A percentile compares a stretch with the other conserved stretches of the same genome.
These are phyloP conservation scores for Clarias macrocephalus DNA, from an alignment of 2,113 vertebrate genomes.

Conservation along the genomic window DNA sequence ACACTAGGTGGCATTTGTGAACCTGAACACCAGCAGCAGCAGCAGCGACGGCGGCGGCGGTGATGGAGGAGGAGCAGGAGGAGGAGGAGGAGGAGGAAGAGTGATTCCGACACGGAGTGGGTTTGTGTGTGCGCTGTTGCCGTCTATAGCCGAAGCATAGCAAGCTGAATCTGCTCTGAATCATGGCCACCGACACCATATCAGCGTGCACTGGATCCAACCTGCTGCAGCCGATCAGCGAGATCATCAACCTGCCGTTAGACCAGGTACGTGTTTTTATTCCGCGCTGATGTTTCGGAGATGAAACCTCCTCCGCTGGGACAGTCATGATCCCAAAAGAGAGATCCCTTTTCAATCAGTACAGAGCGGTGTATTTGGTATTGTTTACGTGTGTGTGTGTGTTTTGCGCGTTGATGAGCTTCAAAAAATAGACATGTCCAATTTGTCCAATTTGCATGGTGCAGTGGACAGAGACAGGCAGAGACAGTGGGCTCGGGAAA, in stretches of 20 bases:
- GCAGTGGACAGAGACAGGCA: not conserved
- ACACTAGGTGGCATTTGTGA: slow-evolving; percentile 45
- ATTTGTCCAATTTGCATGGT: not conserved
- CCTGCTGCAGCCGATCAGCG: slow-evolving; percentile 73
- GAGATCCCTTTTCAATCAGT: not conserved
- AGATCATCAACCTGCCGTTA: slow-evolving; percentile 72
- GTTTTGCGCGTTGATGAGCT: not conserved
- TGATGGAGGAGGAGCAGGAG: not conserved
- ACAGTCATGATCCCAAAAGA: not conserved
- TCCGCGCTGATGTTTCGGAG: not conserved
- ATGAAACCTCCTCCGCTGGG: slow-evolving; percentile 29
- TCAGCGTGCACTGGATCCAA: slow-evolving; percentile 72
- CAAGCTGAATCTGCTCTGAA: slow-evolving; percentile 51
- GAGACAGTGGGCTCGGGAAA: not conserved
- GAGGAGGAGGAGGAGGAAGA: slow-evolving; percentile 9
- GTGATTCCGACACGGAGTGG: slow-evolving; percentile 27
- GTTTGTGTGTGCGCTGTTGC: slow-evolving; percentile 41
- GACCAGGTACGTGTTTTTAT: slow-evolving; percentile 64
- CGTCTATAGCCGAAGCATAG: slow-evolving; percentile 46
- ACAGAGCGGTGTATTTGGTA: not conserved
- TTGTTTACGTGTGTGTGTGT: not conserved
- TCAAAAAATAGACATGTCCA: not conserved
- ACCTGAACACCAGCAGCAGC: slow-evolving; percentile 26
- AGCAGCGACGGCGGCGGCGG: slow-evolving; percentile 43
- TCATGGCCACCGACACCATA: slow-evolving; percentile 68